phyloP scores from a whole-genome alignment of 2,113 vertebrate genomes.

The Sorex fumeus region DNA sequence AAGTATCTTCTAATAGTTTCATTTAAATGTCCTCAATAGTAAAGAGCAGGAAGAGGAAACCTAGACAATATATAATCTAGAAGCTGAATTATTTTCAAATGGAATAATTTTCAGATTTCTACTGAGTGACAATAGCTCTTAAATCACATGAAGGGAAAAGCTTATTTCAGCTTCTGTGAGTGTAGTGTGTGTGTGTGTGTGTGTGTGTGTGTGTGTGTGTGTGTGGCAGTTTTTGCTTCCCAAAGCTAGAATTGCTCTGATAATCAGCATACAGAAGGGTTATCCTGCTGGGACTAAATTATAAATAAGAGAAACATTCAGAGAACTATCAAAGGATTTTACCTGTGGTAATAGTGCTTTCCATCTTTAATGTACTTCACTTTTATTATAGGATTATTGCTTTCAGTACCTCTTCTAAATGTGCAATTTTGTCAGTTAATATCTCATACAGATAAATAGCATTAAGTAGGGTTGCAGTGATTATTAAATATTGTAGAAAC shows the following conservation, averaged over 20 bases:
- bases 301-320: constrained; percentile 79
- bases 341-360: constrained; percentile 80
- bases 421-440: constrained; percentile 66
- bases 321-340: constrained; percentile 59
- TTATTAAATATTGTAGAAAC: constrained; percentile 60
- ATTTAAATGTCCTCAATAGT: constrained; percentile 79
- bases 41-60: constrained; percentile 78
- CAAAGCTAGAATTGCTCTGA: constrained; percentile 79
- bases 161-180: constrained; percentile 79
- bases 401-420: constrained; percentile 71
- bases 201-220: background rate
- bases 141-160: constrained; percentile 73
- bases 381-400: constrained; percentile 82
- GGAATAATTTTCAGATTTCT: constrained; percentile 80
- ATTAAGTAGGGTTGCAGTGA: constrained; percentile 71
- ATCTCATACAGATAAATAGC: constrained; percentile 77
- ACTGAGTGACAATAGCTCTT: constrained; percentile 78
- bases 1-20: constrained; percentile 77
- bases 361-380: constrained; percentile 76
- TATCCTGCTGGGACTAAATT: constrained; percentile 81
- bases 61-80: constrained; percentile 83
- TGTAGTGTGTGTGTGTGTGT: background rate
- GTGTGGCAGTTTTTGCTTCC: constrained; percentile 56
- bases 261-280: constrained; percentile 79
- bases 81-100: constrained; percentile 80